Conservation (phyloP, 1,140 invertebrate species). For the Leptinotarsa lineolata region DNA sequence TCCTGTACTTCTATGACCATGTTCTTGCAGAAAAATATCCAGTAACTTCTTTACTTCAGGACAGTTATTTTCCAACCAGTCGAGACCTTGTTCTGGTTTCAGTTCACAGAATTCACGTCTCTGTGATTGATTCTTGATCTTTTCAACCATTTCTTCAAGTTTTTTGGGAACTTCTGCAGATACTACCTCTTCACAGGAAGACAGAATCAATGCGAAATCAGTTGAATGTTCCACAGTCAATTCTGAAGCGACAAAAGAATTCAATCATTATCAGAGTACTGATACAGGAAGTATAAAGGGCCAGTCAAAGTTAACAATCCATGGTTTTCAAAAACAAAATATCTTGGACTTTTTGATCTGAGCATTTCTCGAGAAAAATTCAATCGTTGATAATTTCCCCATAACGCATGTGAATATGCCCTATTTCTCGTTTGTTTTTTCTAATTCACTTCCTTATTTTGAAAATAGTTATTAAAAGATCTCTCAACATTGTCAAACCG, state of each 20-base stretch:
- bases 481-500: too few relatives aligned
- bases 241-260: conserved; percentile 54
- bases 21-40: conserved; percentile 66
- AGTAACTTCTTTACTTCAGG: conserved; percentile 60
- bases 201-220: conserved; percentile 68
- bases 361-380: too few relatives aligned
- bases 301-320: too few relatives aligned
- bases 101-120: conserved; percentile 61
- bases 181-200: conserved; percentile 67
- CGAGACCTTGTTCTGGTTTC: conserved; percentile 59
- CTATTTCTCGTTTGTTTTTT: too few relatives aligned
- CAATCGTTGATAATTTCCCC: too few relatives aligned
- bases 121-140: conserved; percentile 58
- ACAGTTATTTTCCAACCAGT: conserved; percentile 65
- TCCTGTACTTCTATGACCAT: conserved; percentile 74
- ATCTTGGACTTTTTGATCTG: too few relatives aligned
- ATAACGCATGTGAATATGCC: too few relatives aligned
- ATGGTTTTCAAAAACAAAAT: too few relatives aligned
- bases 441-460: too few relatives aligned
- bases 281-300: too few relatives aligned
- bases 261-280: neutral
- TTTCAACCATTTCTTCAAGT: conserved; percentile 61
- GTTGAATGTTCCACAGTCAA: conserved; percentile 64
- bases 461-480: too few relatives aligned
- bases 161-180: conserved; percentile 69